Evolutionary conservation across 1,140 invertebrate species (phyloP), one percentile per base, ranked within the genome.

Genomic region (Bombus superbus): DNA sequence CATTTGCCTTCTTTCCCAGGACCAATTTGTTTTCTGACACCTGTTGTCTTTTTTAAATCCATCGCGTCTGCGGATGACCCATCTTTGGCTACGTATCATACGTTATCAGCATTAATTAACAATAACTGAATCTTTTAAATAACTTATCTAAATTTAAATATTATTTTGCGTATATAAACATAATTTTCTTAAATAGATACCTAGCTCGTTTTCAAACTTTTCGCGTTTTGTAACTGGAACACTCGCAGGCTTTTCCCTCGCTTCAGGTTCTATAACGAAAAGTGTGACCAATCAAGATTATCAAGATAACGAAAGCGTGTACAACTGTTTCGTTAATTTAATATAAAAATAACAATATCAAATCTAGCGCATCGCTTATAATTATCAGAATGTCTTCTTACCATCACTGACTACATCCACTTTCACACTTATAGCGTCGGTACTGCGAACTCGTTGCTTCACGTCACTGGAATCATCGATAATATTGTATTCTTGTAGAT

Each of bases 401-500:
- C 88, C 88, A 42, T 71, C 69, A 13, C 69, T 38, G 22, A 87
- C 25, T 68, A 88, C 38, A 15, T 92, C 87, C 8, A 85, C 74
- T 10, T 82, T 86, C 0, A 75, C 22, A 59, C 59, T 57, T 22
- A 73, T 15, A 38, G 76, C 62, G 6, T 92, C 87, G 22, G 42
- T 68, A 38, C 47, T 53, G 3, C 13, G 62, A 15, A 87, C 79
- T 38, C 44, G 84, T 53, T 88, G 68, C 13, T 38, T 73, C 13
- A 71, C 42, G 32, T 88, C 77, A 2, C 69, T 81, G 13, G 77
- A 75, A n/a, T 40, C 77, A 35, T 90, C 81, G 59, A 82, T 90
- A 62, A 92, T 89, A 47, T 44, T 88, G 32, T 90, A 91, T 28
- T 92, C 90, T 3, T 92, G 86, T 22, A 92, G 79, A 15, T 88